These are phyloP conservation scores for Cinclus cinclus DNA, from an alignment of 2,113 vertebrate genomes.

Conservation along the genomic window DNA sequence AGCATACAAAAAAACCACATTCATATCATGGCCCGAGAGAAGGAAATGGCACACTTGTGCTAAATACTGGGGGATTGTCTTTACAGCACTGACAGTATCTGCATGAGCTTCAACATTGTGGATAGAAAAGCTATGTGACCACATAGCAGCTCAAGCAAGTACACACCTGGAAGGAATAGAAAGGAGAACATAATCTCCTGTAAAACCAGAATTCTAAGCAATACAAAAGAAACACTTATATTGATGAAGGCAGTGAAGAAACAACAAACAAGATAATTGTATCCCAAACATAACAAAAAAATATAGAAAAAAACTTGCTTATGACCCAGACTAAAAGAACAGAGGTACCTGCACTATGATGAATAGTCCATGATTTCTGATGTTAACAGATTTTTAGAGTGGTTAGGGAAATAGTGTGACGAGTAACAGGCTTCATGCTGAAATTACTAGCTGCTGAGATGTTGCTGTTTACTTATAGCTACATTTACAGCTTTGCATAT, in stretches of 20 bases:
- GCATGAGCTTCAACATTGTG: background rate
- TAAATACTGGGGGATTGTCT: background rate
- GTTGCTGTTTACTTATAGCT: background rate
- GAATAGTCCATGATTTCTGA: background rate
- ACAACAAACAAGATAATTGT: background rate
- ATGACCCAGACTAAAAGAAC: background rate
- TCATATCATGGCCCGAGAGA: background rate
- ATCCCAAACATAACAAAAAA: background rate
- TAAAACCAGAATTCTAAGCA: background rate
- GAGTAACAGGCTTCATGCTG: background rate
- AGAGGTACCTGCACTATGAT: background rate
- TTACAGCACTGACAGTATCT: background rate
- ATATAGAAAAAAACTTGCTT: background rate
- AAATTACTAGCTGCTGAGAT: background rate
- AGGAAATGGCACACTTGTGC: slow-evolving; percentile 17
- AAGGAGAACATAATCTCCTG: background rate
- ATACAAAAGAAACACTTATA: background rate
- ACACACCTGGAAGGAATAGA: background rate
- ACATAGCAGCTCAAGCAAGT: background rate
- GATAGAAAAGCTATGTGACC: background rate
- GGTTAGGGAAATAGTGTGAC: background rate
- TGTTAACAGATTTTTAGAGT: background rate
- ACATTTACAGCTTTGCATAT: background rate
- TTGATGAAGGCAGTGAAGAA: background rate
- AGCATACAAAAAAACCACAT: background rate